These are phyloP conservation scores for Patella depressa DNA, from an alignment of 2,888 invertebrate genomes.

Conservation along the genomic window DNA sequence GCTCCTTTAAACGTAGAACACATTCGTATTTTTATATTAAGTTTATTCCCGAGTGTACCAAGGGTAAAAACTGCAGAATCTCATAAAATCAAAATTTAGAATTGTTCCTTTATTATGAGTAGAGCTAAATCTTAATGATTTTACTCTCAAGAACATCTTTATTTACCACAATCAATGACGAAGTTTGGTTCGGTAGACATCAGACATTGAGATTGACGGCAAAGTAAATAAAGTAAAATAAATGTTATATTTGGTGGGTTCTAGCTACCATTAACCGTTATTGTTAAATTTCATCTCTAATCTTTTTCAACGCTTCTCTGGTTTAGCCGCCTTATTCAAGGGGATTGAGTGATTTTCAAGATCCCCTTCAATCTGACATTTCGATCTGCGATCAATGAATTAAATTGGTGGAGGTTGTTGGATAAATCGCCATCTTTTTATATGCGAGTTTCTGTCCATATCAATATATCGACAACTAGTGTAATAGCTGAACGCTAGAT, in stretches of 20 bases:
- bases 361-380: constrained; percentile 1
- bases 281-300: constrained; percentile 10
- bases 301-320: neutral
- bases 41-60: too few relatives aligned
- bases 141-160: too few relatives aligned
- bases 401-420: constrained; percentile 5
- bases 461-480: constrained; percentile 1
- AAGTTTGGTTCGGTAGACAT: too few relatives aligned
- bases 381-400: neutral
- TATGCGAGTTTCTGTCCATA: neutral
- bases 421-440: neutral
- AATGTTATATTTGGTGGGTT: constrained; percentile 10
- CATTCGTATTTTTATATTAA: too few relatives aligned
- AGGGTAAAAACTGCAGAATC: too few relatives aligned
- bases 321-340: constrained; percentile 2
- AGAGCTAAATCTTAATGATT: too few relatives aligned
- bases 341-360: neutral
- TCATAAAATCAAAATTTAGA: too few relatives aligned
- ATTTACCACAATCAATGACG: too few relatives aligned
- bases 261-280: constrained; percentile 2
- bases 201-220: too few relatives aligned
- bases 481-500: too few relatives aligned
- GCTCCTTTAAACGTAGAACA: too few relatives aligned
- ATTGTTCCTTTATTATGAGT: too few relatives aligned
- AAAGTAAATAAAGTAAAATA: constrained; percentile 7